Evolutionary conservation across 2,888 invertebrate genomes (phyloP).

Genomic region (Philopedon plagiatum): DNA sequence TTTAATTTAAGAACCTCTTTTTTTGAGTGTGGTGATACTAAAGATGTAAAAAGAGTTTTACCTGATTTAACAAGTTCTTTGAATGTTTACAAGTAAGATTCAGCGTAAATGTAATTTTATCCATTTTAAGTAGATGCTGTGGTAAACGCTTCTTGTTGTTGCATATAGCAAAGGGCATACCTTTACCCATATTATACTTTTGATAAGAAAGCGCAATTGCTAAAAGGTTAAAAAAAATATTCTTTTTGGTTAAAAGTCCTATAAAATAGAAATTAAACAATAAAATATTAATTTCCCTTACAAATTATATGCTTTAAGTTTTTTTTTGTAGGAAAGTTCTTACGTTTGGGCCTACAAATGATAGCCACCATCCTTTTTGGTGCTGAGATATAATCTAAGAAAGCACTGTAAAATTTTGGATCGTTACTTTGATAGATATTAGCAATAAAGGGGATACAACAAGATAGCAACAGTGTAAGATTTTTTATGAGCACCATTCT

Average conservation of each 20-base stretch:
- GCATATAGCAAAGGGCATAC: neutral
- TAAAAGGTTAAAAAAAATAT: neutral
- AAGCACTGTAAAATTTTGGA: neutral
- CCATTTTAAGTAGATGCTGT: neutral
- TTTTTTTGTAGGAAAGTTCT: neutral
- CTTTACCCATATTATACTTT: neutral
- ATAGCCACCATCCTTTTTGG: neutral
- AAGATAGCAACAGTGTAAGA: neutral
- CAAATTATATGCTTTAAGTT: too few relatives aligned
- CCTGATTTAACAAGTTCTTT: neutral
- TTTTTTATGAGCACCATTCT: neutral
- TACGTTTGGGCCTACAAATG: neutral
- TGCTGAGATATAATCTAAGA: neutral
- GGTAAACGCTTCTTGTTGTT: neutral
- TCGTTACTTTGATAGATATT: neutral
- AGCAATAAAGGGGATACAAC: neutral
- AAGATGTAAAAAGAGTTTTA: too few relatives aligned
- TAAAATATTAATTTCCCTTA: too few relatives aligned
- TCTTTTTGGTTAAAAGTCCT: too few relatives aligned
- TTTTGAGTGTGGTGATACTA: too few relatives aligned
- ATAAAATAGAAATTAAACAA: too few relatives aligned
- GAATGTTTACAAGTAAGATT: slow-evolving; percentile 3
- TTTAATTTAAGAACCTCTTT: too few relatives aligned
- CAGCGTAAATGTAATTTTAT: neutral
- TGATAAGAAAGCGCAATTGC: neutral